These are phyloP conservation scores for Heliconius sara DNA, from an alignment of 2,888 invertebrate genomes.

Conservation along the genomic window DNA sequence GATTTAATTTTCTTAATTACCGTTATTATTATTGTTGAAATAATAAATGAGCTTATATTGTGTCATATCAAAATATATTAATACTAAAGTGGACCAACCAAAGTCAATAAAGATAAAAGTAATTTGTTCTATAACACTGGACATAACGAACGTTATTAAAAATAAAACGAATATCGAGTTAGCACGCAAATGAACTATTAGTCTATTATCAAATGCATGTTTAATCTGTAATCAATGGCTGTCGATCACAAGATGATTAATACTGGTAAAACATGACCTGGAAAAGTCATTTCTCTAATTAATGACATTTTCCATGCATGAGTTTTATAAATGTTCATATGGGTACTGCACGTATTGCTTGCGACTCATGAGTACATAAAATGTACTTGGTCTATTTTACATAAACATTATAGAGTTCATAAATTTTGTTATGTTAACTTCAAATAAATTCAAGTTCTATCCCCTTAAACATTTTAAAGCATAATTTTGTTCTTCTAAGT, in stretches of 20 bases:
- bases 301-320: constrained; percentile 24
- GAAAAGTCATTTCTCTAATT: constrained; percentile 39
- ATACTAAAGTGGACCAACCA: background rate
- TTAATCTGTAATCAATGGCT: constrained; percentile 70
- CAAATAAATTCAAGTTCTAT: background rate
- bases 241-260: constrained; percentile 69
- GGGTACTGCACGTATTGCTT: constrained; percentile 1
- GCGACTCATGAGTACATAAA: background rate
- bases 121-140: constrained; percentile 34
- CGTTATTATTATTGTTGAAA: background rate
- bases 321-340: constrained; percentile 37
- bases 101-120: constrained; percentile 26
- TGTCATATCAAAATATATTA: constrained; percentile 7
- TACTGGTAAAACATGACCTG: constrained; percentile 53
- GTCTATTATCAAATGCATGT: constrained; percentile 70
- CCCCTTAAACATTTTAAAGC: background rate
- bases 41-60: background rate
- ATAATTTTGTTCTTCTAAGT: background rate
- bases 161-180: constrained; percentile 58
- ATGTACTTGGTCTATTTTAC: background rate
- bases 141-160: constrained; percentile 53
- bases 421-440: too few species aligned
- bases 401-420: background rate
- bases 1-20: background rate
- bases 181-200: constrained; percentile 72